Conservation (phyloP, 2,797 vertebrate genomes). For the Nannoperca obscura region DNA sequence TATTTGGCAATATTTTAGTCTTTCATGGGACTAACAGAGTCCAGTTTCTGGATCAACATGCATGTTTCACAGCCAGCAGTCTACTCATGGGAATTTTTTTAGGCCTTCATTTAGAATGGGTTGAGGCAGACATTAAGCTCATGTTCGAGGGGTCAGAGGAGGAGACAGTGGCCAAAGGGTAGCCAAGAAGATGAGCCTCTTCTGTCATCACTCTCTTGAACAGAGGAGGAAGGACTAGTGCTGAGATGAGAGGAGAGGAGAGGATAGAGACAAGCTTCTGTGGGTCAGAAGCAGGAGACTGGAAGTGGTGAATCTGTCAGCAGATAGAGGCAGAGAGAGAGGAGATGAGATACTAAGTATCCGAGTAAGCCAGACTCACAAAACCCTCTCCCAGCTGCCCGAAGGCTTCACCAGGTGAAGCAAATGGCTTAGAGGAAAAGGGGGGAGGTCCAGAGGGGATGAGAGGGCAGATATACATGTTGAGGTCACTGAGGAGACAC, state of each 20-base stretch:
- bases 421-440: constrained; percentile 6
- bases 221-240: constrained; percentile 10
- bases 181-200: constrained; percentile 30
- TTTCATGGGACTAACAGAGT: background rate
- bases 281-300: constrained; percentile 17
- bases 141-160: constrained; percentile 45
- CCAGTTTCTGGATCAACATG: background rate
- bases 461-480: constrained; percentile 35
- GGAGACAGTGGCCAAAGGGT: constrained; percentile 39
- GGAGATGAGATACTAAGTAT: constrained; percentile 44
- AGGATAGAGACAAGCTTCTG: background rate
- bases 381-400: constrained; percentile 45
- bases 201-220: constrained; percentile 39
- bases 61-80: constrained; percentile 63
- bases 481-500: constrained; percentile 39
- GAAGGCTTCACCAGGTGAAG: constrained; percentile 33
- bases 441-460: constrained; percentile 23
- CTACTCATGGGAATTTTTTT: constrained; percentile 52
- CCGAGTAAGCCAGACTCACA: constrained; percentile 34
- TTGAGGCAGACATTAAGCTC: constrained; percentile 35
- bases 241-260: background rate
- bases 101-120: constrained; percentile 55
- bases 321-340: constrained; percentile 33
- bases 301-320: constrained; percentile 35
- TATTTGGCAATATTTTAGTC: background rate